Conservation (phyloP, 2,113 vertebrate species). For the Hyperopisus bebe region DNA sequence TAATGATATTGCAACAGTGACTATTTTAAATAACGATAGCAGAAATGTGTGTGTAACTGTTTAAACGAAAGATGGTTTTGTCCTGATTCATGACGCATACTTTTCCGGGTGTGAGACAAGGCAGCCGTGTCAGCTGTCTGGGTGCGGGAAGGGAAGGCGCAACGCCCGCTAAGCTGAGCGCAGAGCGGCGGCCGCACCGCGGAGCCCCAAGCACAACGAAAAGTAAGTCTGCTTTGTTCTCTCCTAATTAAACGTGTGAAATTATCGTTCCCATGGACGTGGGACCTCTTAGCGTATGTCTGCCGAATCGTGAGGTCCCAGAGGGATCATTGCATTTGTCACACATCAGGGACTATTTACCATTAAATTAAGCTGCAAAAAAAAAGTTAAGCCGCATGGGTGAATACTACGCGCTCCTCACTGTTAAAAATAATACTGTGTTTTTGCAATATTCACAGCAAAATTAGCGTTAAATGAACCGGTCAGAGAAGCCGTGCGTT, state of each 20-base stretch:
- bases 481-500: neutral
- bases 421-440: neutral
- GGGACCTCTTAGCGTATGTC: neutral
- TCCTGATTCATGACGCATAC: neutral
- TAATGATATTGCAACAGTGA: neutral
- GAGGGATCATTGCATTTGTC: neutral
- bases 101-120: neutral
- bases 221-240: neutral
- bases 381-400: neutral
- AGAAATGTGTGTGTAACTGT: neutral
- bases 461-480: neutral
- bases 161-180: neutral
- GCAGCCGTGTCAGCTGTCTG: neutral
- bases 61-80: neutral
- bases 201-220: neutral
- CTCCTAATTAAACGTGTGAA: constrained; percentile 4
- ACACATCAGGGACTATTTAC: neutral
- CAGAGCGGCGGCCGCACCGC: neutral
- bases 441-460: neutral
- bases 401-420: neutral
- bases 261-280: neutral
- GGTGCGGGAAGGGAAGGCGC: neutral
- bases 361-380: neutral
- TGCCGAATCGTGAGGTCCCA: neutral
- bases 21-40: neutral